A percentile compares a stretch with the other conserved stretches of the same genome.
Conservation (phyloP, 2,888 invertebrate species). For the Drosophila trichaetosa region DNA sequence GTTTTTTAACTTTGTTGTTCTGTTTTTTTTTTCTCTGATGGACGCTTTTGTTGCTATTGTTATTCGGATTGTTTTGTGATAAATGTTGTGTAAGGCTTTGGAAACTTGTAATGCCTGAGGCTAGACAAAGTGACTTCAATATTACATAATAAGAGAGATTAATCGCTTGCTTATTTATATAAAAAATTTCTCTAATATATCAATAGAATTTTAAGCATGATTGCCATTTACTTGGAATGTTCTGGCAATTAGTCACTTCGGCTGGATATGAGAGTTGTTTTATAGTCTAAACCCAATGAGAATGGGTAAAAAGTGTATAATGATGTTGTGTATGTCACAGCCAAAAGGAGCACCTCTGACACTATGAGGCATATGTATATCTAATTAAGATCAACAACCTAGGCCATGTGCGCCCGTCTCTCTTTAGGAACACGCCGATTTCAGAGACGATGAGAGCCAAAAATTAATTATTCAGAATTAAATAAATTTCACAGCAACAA, state of each 20-base stretch:
- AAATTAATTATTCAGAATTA: not conserved
- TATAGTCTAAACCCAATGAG: not conserved
- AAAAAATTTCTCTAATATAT: constrained; percentile 3
- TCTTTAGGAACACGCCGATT: not conserved
- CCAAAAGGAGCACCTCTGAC: not conserved
- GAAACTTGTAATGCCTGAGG: constrained; percentile 15
- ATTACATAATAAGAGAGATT: constrained; percentile 19
- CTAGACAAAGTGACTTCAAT: constrained; percentile 9
- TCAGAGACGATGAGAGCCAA: not conserved
- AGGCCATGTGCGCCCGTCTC: too few species aligned
- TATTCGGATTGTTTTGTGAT: constrained; percentile 37
- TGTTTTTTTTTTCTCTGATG: constrained; percentile 15
- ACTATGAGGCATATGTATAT: not conserved
- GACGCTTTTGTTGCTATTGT: constrained; percentile 12
- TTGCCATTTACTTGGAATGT: not conserved
- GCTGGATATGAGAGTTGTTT: not conserved
- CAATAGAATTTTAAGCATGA: constrained; percentile 3
- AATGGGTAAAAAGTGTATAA: not conserved
- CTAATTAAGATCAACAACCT: not conserved
- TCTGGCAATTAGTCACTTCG: not conserved
- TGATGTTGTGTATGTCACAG: not conserved
- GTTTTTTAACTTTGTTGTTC: constrained; percentile 18
- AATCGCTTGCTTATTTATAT: constrained; percentile 5
- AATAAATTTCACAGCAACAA: not conserved
- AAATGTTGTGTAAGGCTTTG: constrained; percentile 28